Base-by-base conservation (phyloP, 2,113 vertebrate species). In the Pelobates fuscus region DNA sequence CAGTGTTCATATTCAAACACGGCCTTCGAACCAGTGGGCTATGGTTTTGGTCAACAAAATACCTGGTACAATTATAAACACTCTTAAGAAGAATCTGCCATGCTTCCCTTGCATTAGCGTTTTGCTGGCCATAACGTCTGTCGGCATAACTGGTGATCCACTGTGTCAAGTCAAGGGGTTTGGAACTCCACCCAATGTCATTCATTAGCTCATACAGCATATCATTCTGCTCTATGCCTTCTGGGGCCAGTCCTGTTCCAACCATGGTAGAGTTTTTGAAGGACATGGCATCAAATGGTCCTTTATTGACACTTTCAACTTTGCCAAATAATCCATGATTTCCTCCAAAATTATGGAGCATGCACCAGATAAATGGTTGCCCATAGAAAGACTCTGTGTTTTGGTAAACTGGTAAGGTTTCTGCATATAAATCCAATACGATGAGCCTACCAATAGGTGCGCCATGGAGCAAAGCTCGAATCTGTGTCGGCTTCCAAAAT, bases 301-400 rank as follows among this genome's bases (percentile, higher is more conserved):
- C 96, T 0, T 8, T 83, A 79, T 98, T 98, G 80, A 99, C 86
- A 12, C 90, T 87, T 67, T 97, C 95, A 27, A 96, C 91, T 0
- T 92, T 87, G 60, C 97, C 97, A 0, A 94, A 98, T 58, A 98
- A 89, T 17, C 97, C 97, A 0, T 90, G 94, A 79, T 97, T 99
- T 27, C 97, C 97, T 0, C 97, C 97, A 0, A 99, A 99, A 88
- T 98, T 98, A 63, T 99, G 94, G 77, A 99, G 88, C 97, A 99
- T 98, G 83, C 97, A 99, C 97, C 97, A 99, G 84, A 99, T 98
- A 81, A 98, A 99, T 11, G 97, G 97, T 84, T 99, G 97, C 14
- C 97, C 97, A 0, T 92, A 95, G 86, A 99, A 98, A 69, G 97
- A 99, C 43, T 93, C 80, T 0, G 97, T 98, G 81, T 82, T 91